A percentile compares a stretch with the other conserved stretches of the same genome.
phyloP scores from a whole-genome alignment of 2,888 invertebrate species.

The Agrilus biguttatus region DNA sequence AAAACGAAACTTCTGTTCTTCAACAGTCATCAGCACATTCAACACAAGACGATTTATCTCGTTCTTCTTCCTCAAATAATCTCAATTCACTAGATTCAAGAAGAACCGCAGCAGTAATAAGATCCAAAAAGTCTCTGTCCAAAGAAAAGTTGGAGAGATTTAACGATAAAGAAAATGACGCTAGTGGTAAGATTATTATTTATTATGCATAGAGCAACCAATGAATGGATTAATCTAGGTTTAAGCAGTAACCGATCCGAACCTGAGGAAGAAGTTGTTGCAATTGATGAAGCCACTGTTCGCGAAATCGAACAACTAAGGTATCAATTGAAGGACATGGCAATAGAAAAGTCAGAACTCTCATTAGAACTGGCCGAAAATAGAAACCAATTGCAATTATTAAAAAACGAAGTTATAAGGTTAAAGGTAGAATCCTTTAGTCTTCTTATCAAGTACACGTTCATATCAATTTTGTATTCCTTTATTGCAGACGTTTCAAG shows the following conservation, averaged over 20 bases:
- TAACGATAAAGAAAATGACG: constrained; percentile 20
- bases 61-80: constrained; percentile 50
- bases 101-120: constrained; percentile 32
- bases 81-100: constrained; percentile 39
- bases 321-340: constrained; percentile 46
- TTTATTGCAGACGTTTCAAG: constrained; percentile 34
- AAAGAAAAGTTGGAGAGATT: constrained; percentile 24
- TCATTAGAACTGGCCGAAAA: constrained; percentile 50
- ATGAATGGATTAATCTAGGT: not conserved
- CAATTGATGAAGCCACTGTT: constrained; percentile 27
- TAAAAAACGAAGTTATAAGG: constrained; percentile 53
- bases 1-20: constrained; percentile 34
- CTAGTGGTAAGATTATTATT: constrained; percentile 16
- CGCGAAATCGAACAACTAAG: constrained; percentile 52
- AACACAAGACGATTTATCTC: constrained; percentile 32
- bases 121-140: constrained; percentile 31
- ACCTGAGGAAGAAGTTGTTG: constrained; percentile 8
- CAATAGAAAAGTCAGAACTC: constrained; percentile 48
- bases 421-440: constrained; percentile 41
- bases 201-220: not conserved
- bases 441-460: not conserved
- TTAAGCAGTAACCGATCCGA: constrained; percentile 2
- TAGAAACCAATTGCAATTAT: constrained; percentile 49
- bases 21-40: constrained; percentile 8
- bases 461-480: not conserved